Percentiles rank a stretch among this genome's conserved stretches.
Conservation (phyloP, 2,113 vertebrate genomes). For the Manacus vitellinus region DNA sequence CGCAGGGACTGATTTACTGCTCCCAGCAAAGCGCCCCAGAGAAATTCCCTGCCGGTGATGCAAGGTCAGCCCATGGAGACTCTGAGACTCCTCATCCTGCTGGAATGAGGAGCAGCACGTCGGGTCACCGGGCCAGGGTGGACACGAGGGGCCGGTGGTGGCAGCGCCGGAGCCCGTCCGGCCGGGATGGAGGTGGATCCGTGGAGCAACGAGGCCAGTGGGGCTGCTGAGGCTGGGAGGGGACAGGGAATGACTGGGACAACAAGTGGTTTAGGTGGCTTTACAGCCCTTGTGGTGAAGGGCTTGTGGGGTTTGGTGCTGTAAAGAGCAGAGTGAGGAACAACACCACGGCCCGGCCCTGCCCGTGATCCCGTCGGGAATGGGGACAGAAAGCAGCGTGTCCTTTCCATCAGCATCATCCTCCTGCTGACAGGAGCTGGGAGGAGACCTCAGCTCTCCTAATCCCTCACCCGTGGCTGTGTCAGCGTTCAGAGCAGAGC, state of each 20-base stretch:
- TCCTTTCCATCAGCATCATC: neutral
- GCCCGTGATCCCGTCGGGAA: neutral
- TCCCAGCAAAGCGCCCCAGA: neutral
- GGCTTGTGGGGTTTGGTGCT: neutral
- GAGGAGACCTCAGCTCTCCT: neutral
- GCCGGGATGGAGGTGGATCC: neutral
- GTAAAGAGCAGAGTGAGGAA: neutral
- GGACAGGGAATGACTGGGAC: neutral
- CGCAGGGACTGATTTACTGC: neutral
- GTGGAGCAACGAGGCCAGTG: neutral
- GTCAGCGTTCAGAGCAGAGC: neutral
- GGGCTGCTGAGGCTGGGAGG: neutral
- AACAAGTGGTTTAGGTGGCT: neutral
- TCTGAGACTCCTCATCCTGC: neutral
- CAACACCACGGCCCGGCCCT: neutral
- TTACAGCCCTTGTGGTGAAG: neutral
- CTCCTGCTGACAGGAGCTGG: neutral
- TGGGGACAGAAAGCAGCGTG: neutral
- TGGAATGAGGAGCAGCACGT: conserved; percentile 44
- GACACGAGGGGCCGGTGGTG: neutral
- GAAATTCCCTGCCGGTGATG: conserved; percentile 34
- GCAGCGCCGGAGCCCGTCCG: neutral
- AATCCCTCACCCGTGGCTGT: neutral
- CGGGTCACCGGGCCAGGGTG: neutral
- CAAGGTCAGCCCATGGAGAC: neutral